phyloP scores from a whole-genome alignment of 2,113 vertebrate genomes.

The Apeltes quadracus region DNA sequence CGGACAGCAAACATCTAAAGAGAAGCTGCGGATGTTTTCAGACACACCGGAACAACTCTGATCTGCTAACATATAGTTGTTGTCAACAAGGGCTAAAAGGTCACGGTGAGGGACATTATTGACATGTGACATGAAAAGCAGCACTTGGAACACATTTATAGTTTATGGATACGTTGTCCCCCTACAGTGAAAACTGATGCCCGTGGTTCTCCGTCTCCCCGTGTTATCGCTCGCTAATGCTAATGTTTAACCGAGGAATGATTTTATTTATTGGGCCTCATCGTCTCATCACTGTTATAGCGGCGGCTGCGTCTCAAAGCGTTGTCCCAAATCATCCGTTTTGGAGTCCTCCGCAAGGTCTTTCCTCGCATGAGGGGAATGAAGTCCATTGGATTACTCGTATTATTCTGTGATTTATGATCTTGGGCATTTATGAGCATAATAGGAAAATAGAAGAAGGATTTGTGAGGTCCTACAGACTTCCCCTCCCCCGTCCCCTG shows the following conservation, averaged over 20 bases:
- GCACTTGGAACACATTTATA: not conserved
- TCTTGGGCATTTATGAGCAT: slow-evolving; percentile 1
- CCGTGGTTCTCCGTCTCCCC: not conserved
- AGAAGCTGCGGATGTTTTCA: slow-evolving; percentile 11
- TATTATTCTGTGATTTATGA: slow-evolving; percentile 19
- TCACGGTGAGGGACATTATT: slow-evolving; percentile 34
- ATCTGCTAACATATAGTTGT: slow-evolving; percentile 15
- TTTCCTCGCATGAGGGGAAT: not conserved
- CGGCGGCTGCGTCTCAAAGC: not conserved
- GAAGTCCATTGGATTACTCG: not conserved
- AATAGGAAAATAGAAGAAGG: slow-evolving; percentile 35
- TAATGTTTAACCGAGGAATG: not conserved
- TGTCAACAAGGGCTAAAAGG: slow-evolving; percentile 40
- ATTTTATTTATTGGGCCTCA: not conserved
- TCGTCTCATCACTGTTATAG: not conserved
- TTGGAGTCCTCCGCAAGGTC: not conserved
- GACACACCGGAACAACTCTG: slow-evolving; percentile 21
- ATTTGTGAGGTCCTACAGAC: slow-evolving; percentile 33
- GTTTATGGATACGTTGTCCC: not conserved
- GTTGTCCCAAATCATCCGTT: not conserved
- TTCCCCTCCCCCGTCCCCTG: not conserved
- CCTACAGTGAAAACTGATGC: not conserved
- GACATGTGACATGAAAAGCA: not conserved
- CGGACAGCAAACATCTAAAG: not conserved
- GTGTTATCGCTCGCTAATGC: not conserved